Conservation (phyloP, 2,797 vertebrate genomes). For the Sebastes nivosus region DNA sequence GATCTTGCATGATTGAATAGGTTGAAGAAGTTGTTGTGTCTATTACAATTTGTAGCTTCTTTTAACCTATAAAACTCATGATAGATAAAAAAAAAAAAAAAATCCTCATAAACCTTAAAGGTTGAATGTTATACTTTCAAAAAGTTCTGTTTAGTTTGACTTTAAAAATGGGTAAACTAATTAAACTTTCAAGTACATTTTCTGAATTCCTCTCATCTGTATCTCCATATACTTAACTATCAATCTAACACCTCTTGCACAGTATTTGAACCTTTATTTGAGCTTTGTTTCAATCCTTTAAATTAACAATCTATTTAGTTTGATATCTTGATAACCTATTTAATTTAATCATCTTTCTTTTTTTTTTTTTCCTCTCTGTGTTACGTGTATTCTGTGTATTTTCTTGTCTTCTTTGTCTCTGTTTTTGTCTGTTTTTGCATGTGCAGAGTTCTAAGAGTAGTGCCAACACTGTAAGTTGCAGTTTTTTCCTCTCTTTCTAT, state of each 20-base stretch:
- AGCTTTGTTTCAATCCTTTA: slow-evolving; percentile 40
- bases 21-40: neutral
- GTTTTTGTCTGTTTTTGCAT: slow-evolving; percentile 91
- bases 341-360: slow-evolving; percentile 81
- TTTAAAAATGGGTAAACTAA: neutral
- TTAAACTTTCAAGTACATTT: slow-evolving; percentile 18
- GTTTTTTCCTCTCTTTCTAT: slow-evolving; percentile 77
- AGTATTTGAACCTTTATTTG: slow-evolving; percentile 40
- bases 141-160: neutral
- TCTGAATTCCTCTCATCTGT: slow-evolving; percentile 41
- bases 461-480: slow-evolving; percentile 95
- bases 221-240: slow-evolving; percentile 11
- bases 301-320: slow-evolving; percentile 57
- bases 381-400: slow-evolving; percentile 81
- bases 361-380: slow-evolving; percentile 76
- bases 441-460: slow-evolving; percentile 99
- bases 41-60: neutral
- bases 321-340: slow-evolving; percentile 62
- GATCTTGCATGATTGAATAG: neutral
- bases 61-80: neutral
- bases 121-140: neutral
- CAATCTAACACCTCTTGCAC: slow-evolving; percentile 38
- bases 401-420: slow-evolving; percentile 90
- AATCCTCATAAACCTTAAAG: neutral
- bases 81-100: neutral